Evolutionary conservation across 2,113 vertebrate species (phyloP), one percentile per base, ranked within the genome.

Genomic region (Notothenia coriiceps): DNA sequence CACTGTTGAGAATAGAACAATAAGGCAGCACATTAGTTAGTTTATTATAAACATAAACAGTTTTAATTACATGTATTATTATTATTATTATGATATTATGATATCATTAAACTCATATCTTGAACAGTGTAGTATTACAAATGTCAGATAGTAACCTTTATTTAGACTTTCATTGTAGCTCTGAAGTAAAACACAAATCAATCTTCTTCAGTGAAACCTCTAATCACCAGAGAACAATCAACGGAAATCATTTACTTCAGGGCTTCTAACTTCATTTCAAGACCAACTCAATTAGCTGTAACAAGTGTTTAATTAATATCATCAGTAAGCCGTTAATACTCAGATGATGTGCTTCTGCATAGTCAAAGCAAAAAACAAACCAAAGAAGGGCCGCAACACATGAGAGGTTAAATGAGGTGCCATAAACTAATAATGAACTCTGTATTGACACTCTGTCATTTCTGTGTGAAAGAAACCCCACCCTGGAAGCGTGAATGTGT

Each of bases 281-380:
- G 22, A 67, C 49, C 57, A 73, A 63, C 74, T 77, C 60, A 84
- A 86, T 85, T 61, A 81, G 70, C 47, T 67, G 49, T 77, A 71
- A 79, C 29, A 18, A 80, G 82, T 83, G 44, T 67, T 60, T 74
- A 51, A 81, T 86, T 74, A 65, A 80, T 79, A 85, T 64, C 46
- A 85, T 64, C 46, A 56, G 54, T 20, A 52, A 66, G 52, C 35
- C 51, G 51, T 51, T 64, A 35, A 29, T n/a, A 35, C 6, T 29
- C 10, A 47, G 63, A 79, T 74, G 5, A 77, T 59, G 14, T 29
- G 22, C n/a, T 60, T 65, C 75, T 71, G 22, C 6, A 64, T 7
- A 69, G 57, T 61, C 50, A 44, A 78, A 78, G 51, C 74, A 10
- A 56, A 70, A 81, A 80, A 40, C 57, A 50, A 83, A 88, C 57